Base-by-base conservation (phyloP, 2,113 vertebrate species). In the Psephotus haematonotus region DNA sequence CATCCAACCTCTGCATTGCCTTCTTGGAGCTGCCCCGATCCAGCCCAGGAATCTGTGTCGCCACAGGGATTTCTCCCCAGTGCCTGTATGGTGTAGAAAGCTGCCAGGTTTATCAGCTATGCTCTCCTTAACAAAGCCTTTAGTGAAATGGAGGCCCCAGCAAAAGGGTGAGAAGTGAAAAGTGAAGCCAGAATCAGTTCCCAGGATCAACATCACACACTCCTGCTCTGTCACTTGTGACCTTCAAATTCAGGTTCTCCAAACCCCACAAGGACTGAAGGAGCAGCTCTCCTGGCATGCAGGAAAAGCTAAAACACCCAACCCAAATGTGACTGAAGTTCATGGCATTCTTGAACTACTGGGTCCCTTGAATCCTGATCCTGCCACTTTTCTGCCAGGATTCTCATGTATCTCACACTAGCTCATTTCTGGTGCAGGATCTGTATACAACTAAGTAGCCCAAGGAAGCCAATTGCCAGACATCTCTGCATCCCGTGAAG, bases 221-320 rank as follows among this genome's bases (percentile, higher is more conserved):
- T 72, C 81, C 28, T 16, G 2, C 82, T 88, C 27, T 74, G 72
- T 62, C 76, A 50, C 79, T 75, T 71, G 57, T 43, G 49, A 91
- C 80, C 88, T 90, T 88, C 86, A 93, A 86, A 90, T 47, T 15
- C 43, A 19, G 17, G 60, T 94, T 84, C 52, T 62, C 25, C 57
- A 81, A 79, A 70, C 9, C 22, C 16, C 41, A 67, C 15, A 64
- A 52, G 52, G 62, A 78, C 55, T 81, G 33, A 44, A 76, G 16
- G 28, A 86, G 71, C 24, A 44, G 39, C 33, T 77, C 43, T 50
- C 74, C 22, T 39, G 23, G 33, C 43, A 39, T 0, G 80, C 18
- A 86, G 29, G 59, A 47, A 79, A 87, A 91, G 46, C n/a, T 68
- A 78, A 91, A 75, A 82, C 13, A 88, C n/a, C 35, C 22, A 28